Conservation (phyloP, 1,140 invertebrate genomes). For the Drosophila lini region DNA sequence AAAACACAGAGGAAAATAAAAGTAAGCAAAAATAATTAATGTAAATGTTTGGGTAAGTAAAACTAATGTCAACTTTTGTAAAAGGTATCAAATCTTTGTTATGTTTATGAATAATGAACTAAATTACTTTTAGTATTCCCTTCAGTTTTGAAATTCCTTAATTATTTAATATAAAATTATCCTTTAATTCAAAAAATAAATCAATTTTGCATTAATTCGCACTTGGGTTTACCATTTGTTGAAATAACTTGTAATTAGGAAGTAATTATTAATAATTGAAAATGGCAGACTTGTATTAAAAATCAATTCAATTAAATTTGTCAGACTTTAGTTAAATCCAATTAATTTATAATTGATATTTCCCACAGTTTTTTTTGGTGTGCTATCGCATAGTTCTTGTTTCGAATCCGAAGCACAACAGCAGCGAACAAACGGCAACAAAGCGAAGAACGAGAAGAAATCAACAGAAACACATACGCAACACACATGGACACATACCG, state of each 20-base stretch:
- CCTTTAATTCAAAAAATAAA: too few relatives aligned
- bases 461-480: constrained; percentile 48
- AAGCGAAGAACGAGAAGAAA: constrained; percentile 52
- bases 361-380: background rate
- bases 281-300: background rate
- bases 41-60: too few relatives aligned
- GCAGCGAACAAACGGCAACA: constrained; percentile 32
- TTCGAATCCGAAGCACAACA: constrained; percentile 40
- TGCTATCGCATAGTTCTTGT: constrained; percentile 22
- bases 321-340: background rate
- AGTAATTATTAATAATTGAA: background rate
- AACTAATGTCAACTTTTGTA: too few relatives aligned
- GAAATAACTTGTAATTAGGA: background rate
- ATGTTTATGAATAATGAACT: too few relatives aligned
- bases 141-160: too few relatives aligned
- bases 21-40: too few relatives aligned
- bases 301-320: background rate
- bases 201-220: too few relatives aligned
- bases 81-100: too few relatives aligned
- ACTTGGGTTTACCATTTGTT: background rate
- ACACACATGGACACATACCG: constrained; percentile 16
- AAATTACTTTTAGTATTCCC: too few relatives aligned
- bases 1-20: background rate
- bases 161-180: too few relatives aligned
- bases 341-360: background rate